Percentiles rank a stretch among this genome's conserved stretches.
Evolutionary conservation across 2,888 invertebrate species (phyloP).

Genomic region (Stomorhina lunata): DNA sequence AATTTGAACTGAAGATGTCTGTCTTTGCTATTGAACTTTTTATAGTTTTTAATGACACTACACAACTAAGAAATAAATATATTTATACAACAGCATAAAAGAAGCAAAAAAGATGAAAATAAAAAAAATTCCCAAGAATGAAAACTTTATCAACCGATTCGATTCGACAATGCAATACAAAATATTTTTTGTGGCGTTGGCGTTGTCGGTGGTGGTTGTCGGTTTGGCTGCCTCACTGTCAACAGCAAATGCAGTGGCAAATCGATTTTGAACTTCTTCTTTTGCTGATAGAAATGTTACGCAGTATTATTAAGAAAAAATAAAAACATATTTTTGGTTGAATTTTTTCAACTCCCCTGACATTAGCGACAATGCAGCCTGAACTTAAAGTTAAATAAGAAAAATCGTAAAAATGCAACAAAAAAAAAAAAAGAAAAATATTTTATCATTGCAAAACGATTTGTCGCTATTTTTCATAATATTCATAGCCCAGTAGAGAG

Average conservation of each 20-base stretch:
- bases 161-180: constrained; percentile 51
- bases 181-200: no score
- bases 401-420: constrained; percentile 53
- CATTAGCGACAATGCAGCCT: constrained; percentile 56
- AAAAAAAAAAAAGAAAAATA: not conserved
- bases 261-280: constrained; percentile 54
- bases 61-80: constrained; percentile 37
- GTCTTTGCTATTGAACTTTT: constrained; percentile 65
- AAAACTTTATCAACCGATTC: constrained; percentile 53
- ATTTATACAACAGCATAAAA: not conserved
- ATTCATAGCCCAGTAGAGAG: constrained; percentile 1
- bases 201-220: no score
- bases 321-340: constrained; percentile 26
- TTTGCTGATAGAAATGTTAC: constrained; percentile 1
- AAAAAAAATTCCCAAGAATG: not conserved
- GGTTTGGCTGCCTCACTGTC: no score
- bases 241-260: constrained; percentile 63
- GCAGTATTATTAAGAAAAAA: not conserved
- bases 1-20: constrained; percentile 62
- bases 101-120: not conserved
- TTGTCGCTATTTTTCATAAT: constrained; percentile 65
- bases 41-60: constrained; percentile 55
- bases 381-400: constrained; percentile 53
- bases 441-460: constrained; percentile 65
- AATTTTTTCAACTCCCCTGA: constrained; percentile 46